Evolutionary conservation across 2,888 invertebrate species (phyloP), one percentile per base, ranked within the genome.

Genomic region (Spisula solida): DNA sequence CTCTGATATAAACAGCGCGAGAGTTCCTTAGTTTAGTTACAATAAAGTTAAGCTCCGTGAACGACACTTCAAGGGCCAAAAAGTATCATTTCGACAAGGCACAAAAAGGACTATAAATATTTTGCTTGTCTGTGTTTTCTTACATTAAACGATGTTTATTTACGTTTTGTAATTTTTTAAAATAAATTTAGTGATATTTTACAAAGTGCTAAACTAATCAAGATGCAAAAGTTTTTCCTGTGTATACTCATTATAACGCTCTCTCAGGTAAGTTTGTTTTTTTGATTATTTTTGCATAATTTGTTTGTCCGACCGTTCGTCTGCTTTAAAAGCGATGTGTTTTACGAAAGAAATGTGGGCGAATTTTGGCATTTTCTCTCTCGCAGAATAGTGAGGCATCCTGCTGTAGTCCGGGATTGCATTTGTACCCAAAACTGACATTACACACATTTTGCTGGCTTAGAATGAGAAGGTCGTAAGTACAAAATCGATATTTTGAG

Each of bases 261-360:
- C 25, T 75, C 83, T 83, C 83, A 83, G 83, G 83, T 83, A 83
- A 82, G 82, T 48, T 2, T 14, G 60, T 60, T n/a, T 60, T 25
- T 25, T 5, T n/a, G 4, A 60, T 20, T 60, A 60, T n/a, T 18
- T 60, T 60, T 6, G 4, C 25, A n/a, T 20, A 55, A 60, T 25
- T 1, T 20, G 6, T 60, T 25, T n/a, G n/a, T 60, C n/a, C 25
- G n/a, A 18, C 25, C 60, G n/a, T 60, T 2, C 8, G 60, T 60
- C 2, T 60, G 60, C n/a, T n/a, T 8, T 20, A 55, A 60, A 60
- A 60, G n/a, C 25, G 60, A 18, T 8, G n/a, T 66, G 25, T 66
- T 66, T 56, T n/a, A 56, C 56, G n/a, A 16, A 20, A 6, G 6
- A 56, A 20, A 18, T n/a, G 18, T n/a, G n/a, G n/a, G n/a, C n/a